These are phyloP conservation scores for Microtus ochrogaster DNA, from an alignment of 2,113 vertebrate species.

Conservation along the genomic window DNA sequence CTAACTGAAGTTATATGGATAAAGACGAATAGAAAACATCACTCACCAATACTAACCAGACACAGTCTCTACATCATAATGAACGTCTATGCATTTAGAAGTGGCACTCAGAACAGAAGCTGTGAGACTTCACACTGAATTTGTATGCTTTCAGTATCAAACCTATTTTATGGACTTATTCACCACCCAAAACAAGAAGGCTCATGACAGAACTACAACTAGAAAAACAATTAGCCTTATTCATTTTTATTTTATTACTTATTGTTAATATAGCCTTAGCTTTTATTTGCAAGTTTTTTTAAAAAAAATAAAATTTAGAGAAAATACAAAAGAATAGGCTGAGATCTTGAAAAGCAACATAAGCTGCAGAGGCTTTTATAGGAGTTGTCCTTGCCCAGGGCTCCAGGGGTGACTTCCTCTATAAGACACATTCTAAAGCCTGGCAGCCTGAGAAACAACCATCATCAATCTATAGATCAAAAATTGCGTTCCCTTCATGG, in stretches of 20 bases:
- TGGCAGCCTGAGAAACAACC: not conserved
- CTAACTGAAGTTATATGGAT: not conserved
- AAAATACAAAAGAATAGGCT: not conserved
- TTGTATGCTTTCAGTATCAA: not conserved
- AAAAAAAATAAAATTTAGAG: not conserved
- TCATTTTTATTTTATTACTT: not conserved
- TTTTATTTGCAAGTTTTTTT: not conserved
- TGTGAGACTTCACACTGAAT: not conserved
- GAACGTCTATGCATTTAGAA: not conserved
- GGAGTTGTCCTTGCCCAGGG: not conserved
- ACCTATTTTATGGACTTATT: too few relatives aligned
- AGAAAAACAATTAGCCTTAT: not conserved
- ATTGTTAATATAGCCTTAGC: not conserved
- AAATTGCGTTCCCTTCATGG: not conserved
- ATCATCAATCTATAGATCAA: not conserved
- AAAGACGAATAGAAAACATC: not conserved
- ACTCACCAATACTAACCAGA: not conserved
- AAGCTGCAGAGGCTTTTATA: not conserved
- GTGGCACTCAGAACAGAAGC: too few relatives aligned
- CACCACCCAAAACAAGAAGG: not conserved
- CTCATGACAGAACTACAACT: not conserved
- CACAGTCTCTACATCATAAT: not conserved
- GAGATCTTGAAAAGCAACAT: not conserved
- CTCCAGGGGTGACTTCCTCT: not conserved
- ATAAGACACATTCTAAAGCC: not conserved